Conservation (phyloP, 2,113 vertebrate genomes). For the Chloebia gouldiae region DNA sequence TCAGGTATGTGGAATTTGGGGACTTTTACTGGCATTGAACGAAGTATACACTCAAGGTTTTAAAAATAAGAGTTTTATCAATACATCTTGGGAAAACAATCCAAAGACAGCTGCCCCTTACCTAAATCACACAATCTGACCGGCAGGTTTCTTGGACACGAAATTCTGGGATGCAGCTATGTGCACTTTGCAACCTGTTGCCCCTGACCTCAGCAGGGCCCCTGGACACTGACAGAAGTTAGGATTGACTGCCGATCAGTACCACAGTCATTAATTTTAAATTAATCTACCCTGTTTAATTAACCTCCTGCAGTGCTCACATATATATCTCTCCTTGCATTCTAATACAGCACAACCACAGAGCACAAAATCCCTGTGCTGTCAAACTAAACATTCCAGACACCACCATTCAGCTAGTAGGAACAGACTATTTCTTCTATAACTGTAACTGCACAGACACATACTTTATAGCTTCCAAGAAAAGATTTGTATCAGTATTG, state of each 20-base stretch:
- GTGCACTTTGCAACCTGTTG: background rate
- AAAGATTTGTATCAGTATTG: background rate
- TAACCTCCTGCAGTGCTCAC: background rate
- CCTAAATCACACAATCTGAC: background rate
- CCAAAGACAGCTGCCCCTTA: background rate
- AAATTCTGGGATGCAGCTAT: background rate
- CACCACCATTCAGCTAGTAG: background rate
- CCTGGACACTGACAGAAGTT: background rate
- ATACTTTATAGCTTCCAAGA: background rate
- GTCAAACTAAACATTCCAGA: background rate
- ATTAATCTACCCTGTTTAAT: background rate
- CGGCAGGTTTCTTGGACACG: background rate
- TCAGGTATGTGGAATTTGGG: background rate
- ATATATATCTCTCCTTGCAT: background rate
- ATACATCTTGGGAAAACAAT: background rate
- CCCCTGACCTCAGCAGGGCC: background rate
- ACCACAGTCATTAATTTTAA: background rate
- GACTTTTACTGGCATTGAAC: background rate
- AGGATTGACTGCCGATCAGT: background rate
- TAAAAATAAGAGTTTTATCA: background rate
- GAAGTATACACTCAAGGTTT: background rate
- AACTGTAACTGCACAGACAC: background rate
- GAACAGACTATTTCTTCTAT: background rate
- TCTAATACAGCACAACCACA: background rate
- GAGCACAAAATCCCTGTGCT: background rate